A percentile compares a stretch with the other conserved stretches of the same genome.
These are phyloP conservation scores for Orchesella flavescens DNA, from an alignment of 2,888 invertebrate species.

Conservation along the genomic window DNA sequence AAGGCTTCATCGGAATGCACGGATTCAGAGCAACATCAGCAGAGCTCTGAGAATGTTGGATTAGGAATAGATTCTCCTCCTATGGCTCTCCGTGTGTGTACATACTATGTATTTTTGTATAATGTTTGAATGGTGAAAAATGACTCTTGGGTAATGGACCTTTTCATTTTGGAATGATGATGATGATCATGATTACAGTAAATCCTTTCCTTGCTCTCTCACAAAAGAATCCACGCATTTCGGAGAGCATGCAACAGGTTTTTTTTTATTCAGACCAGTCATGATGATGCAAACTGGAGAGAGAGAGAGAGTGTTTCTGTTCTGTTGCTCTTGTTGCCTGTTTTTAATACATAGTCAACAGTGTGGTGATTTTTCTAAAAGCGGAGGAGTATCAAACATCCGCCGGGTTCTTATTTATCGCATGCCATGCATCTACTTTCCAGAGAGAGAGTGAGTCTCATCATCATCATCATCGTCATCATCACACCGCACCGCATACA, in stretches of 20 bases:
- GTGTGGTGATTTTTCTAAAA: background rate
- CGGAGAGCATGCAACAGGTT: constrained; percentile 28
- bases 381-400: constrained; percentile 53
- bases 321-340: background rate
- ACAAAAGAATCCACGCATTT: constrained; percentile 3
- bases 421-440: constrained; percentile 29
- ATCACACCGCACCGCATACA: no score
- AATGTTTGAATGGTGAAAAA: constrained; percentile 47
- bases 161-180: constrained; percentile 26
- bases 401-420: constrained; percentile 36
- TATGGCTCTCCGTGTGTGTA: background rate
- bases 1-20: background rate
- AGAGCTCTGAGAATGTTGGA: background rate
- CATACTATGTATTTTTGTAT: background rate
- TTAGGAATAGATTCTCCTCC: background rate
- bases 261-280: background rate
- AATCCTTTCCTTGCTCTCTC: background rate
- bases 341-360: background rate
- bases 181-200: constrained; percentile 10
- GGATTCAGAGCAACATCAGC: background rate
- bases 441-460: constrained; percentile 8
- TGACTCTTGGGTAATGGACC: constrained; percentile 48
- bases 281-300: constrained; percentile 9
- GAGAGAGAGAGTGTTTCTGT: background rate
- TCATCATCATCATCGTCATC: constrained; percentile 10